Base-by-base conservation (phyloP, 2,113 vertebrate genomes). In the Candoia aspera region DNA sequence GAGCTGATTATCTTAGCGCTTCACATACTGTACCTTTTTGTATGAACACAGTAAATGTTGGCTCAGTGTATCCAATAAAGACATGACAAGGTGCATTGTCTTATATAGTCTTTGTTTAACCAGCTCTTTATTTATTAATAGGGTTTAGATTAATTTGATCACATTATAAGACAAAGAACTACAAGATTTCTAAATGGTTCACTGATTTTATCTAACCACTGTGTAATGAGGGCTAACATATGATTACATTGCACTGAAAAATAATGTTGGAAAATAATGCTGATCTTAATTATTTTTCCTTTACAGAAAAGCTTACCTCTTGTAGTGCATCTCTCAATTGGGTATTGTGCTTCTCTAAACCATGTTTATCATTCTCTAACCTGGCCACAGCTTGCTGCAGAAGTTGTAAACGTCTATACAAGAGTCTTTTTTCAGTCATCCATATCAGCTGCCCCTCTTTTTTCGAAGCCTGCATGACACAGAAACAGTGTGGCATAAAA, bases 271-370 rank as follows among this genome's bases (percentile, higher is more conserved):
- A 62, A 59, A 64, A n/a, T 23, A 92, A 29, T 60, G 8, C 68
- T 88, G 26, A 17, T 59, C 54, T 55, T 59, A 23, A 26, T 84
- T 60, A 49, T 84, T 84, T 84, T 29, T 53, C 62, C 37, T 8
- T 57, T 37, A 33, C 0, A 60, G 29, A 46, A 57, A 60, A 8
- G 1, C 93, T 93, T 86, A 97, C 97, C 96, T 97, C 96, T 88
- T 97, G 94, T 0, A 98, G 93, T n/a, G 97, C 94, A 68, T 26
- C 91, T 92, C 93, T 96, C 59, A 98, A 96, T 89, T 97, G 97
- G 60, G 79, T 6, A 3, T 96, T 98, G 89, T 95, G 95, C 49
- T 46, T 90, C 89, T 96, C 94, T 55, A 98, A 93, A 49, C 93
- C 90, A 23, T 58, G 42, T 33, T 95, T 97, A 88, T 98, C 97